Conservation (phyloP, 2,888 invertebrate genomes). For the Incurvaria masculella region DNA sequence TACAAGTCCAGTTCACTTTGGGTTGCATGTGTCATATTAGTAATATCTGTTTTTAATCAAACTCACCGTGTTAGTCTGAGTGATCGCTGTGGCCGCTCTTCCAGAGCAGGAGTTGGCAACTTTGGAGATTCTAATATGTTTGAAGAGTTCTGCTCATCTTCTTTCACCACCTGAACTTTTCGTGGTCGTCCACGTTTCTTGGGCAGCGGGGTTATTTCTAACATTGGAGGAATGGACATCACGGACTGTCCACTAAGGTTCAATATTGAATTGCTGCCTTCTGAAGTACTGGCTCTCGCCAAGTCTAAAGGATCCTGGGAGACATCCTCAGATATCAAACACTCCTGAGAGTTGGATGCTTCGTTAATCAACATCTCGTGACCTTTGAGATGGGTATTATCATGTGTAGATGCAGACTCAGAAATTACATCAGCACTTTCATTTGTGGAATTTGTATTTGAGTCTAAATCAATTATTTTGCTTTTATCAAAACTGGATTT, state of each 20-base stretch:
- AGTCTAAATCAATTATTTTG: slow-evolving; percentile 22
- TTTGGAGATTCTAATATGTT: slow-evolving; percentile 18
- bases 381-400: slow-evolving; percentile 32
- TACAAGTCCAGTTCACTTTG: no score
- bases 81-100: slow-evolving; percentile 38
- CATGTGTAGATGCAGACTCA: slow-evolving; percentile 25
- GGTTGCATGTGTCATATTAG: no score
- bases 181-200: slow-evolving; percentile 49
- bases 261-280: slow-evolving; percentile 12
- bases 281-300: slow-evolving; percentile 13
- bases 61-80: slow-evolving; percentile 6
- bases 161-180: slow-evolving; percentile 39
- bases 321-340: slow-evolving; percentile 33
- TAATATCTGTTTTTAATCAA: no score
- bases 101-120: slow-evolving; percentile 39
- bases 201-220: slow-evolving; percentile 34
- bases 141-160: slow-evolving; percentile 19
- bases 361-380: slow-evolving; percentile 47
- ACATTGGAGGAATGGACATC: background rate
- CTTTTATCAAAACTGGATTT: background rate
- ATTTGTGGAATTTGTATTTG: slow-evolving; percentile 30
- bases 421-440: slow-evolving; percentile 32
- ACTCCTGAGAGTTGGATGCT: slow-evolving; percentile 42
- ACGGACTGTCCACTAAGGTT: slow-evolving; percentile 10
- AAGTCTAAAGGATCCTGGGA: slow-evolving; percentile 49